These are phyloP conservation scores for Mycalesis mineus DNA, from an alignment of 2,888 invertebrate species.

Conservation along the genomic window DNA sequence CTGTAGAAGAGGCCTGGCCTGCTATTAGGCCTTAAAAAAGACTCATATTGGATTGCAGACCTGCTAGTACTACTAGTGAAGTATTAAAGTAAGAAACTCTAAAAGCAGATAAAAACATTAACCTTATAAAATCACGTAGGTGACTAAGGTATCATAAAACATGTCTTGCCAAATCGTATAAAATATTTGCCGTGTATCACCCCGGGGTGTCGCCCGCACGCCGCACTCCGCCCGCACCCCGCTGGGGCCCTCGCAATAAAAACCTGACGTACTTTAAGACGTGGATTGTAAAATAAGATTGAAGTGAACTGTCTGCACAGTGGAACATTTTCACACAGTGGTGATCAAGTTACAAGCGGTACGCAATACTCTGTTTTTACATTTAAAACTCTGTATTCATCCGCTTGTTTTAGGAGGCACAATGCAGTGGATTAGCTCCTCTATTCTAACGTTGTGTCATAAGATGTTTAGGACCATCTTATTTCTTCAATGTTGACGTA, in stretches of 20 bases:
- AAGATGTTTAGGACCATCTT: too few species aligned
- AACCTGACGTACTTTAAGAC: slow-evolving; percentile 51
- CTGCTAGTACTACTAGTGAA: too few species aligned
- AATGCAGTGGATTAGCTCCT: too few species aligned
- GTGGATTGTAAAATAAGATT: slow-evolving; percentile 65
- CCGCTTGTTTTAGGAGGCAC: too few species aligned
- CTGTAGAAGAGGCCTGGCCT: too few species aligned
- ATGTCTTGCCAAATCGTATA: slow-evolving; percentile 10
- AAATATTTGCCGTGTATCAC: slow-evolving; percentile 15
- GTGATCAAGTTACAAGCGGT: slow-evolving; percentile 26
- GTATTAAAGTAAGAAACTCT: too few species aligned
- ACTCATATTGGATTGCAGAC: too few species aligned
- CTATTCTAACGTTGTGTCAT: too few species aligned
- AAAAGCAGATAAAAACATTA: neutral
- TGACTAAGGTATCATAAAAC: slow-evolving; percentile 15
- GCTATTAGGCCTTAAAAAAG: too few species aligned
- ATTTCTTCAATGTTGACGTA: too few species aligned
- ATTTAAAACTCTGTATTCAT: too few species aligned
- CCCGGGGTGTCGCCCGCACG: slow-evolving; percentile 26
- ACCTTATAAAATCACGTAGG: slow-evolving; percentile 9
- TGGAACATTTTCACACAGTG: slow-evolving; percentile 41
- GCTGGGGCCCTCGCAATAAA: slow-evolving; percentile 37
- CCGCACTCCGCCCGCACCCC: slow-evolving; percentile 29
- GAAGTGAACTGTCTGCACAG: slow-evolving; percentile 49
- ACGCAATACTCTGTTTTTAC: neutral